Evolutionary conservation across 1,140 invertebrate species (phyloP), one percentile per base, ranked within the genome.

Genomic region (Scaptomyza hsui): DNA sequence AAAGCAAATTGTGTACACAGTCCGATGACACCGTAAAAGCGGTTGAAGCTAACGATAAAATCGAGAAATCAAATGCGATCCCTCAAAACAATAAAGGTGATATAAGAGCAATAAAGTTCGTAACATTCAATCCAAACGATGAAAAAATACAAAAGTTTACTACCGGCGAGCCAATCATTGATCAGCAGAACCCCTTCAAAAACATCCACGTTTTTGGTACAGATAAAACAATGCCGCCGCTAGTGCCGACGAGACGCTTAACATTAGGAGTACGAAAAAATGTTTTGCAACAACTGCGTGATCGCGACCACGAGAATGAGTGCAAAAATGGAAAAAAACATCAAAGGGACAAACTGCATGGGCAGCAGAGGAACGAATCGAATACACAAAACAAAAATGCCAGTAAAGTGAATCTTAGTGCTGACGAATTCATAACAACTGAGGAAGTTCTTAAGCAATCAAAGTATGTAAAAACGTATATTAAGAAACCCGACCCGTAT

Each of bases 381-480:
- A 80, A 81, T 49, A 42, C 53, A 1, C 72, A 78, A 0, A 75
- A 75, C 7, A 77, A 56, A 29, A 79, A 64, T 45, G 19, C 39
- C 3, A 26, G 4, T 6, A 52, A 59, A 49, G 5, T 35, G 3
- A 59, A 56, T 2, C 5, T 16, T 4, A 5, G 4, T 18, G 35
- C 60, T 0, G 89, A 89, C 32, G 90, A 91, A 1, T 91, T 74
- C 55, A 64, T 91, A 21, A 91, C 91, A 48, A 91, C 88, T 18
- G 90, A 91, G 64, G 91, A 91, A 48, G 91, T 91, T 18, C 80
- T 91, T 10, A 91, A 90, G 16, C 89, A 91, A 48, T 91, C 91
- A 21, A 91, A 91, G 65, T 91, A 90, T 73, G 90, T 91, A 12
- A 91, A 90, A 48, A 91, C 91, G 0, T 91, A 91, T 41, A 89